A percentile compares a stretch with the other conserved stretches of the same genome.
These are phyloP conservation scores for Hypomecis punctinalis DNA, from an alignment of 2,888 invertebrate genomes.

Conservation along the genomic window DNA sequence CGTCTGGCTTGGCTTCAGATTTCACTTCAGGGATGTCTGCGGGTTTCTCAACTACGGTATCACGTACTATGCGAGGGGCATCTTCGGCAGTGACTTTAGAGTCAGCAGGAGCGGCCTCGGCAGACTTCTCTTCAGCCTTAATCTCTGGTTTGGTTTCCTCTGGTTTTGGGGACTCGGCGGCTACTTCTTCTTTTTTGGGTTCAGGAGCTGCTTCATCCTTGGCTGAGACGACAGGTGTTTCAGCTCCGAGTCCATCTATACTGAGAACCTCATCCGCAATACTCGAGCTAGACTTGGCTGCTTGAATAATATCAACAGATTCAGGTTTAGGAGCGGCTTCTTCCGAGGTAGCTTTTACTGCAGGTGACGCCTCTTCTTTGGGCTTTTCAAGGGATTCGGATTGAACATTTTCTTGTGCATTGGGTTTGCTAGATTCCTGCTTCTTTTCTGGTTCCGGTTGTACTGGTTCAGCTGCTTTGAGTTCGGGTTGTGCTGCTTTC, in stretches of 20 bases:
- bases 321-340: conserved; percentile 34
- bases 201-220: conserved; percentile 41
- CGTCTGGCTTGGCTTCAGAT: conserved; percentile 14
- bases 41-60: conserved; percentile 61
- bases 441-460: conserved; percentile 53
- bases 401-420: conserved; percentile 28
- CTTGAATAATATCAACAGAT: not conserved
- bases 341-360: conserved; percentile 34
- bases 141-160: conserved; percentile 37
- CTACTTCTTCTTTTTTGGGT: conserved; percentile 43
- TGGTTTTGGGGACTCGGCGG: conserved; percentile 23
- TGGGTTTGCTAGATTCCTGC: conserved; percentile 43
- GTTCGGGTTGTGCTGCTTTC: conserved; percentile 58
- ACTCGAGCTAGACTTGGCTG: conserved; percentile 15
- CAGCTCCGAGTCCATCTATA: conserved; percentile 16
- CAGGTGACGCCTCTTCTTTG: conserved; percentile 25
- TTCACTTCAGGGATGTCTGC: conserved; percentile 15
- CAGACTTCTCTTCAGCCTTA: conserved; percentile 36
- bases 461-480: conserved; percentile 46
- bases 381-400: conserved; percentile 42
- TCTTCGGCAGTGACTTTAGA: conserved; percentile 50
- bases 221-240: conserved; percentile 11
- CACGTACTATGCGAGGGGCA: conserved; percentile 68
- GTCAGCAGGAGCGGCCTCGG: conserved; percentile 25
- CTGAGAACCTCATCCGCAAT: conserved; percentile 23